phyloP scores from a whole-genome alignment of 2,797 vertebrate genomes.

The Syngnathus rostellatus region DNA sequence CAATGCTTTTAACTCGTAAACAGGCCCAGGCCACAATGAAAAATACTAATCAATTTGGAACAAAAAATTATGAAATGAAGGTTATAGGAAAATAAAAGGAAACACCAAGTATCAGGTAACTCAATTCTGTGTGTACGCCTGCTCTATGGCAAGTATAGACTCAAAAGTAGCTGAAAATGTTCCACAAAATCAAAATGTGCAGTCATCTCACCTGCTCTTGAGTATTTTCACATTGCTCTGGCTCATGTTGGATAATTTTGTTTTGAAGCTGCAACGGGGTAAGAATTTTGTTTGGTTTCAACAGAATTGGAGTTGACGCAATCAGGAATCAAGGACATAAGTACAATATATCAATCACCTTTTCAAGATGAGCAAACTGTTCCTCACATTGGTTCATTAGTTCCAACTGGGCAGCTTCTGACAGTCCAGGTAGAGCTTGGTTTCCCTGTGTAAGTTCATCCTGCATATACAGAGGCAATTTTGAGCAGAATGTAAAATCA shows the following conservation, averaged over 20 bases:
- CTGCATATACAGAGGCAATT: not conserved
- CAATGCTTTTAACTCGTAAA: not conserved
- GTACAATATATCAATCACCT: constrained; percentile 37
- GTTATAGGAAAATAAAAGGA: not conserved
- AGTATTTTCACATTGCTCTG: constrained; percentile 42
- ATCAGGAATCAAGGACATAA: not conserved
- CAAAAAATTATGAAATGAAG: not conserved
- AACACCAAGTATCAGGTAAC: not conserved
- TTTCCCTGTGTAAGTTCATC: not conserved
- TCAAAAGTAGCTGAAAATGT: too few species aligned
- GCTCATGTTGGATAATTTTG: constrained; percentile 57
- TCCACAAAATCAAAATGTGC: not conserved
- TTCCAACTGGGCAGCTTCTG: constrained; percentile 48
- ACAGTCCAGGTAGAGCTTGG: constrained; percentile 15
- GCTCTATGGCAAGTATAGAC: not conserved
- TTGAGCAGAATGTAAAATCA: not conserved
- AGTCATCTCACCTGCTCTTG: constrained; percentile 55
- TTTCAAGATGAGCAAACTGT: constrained; percentile 57
- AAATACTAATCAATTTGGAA: not conserved
- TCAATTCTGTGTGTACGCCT: not conserved
- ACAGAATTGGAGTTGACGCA: not conserved
- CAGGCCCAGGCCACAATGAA: not conserved
- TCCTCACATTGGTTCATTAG: constrained; percentile 63
- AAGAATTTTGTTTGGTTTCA: not conserved
- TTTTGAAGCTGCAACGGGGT: constrained; percentile 66